Percentiles rank a stretch among this genome's conserved stretches.
Conservation (phyloP, 2,888 invertebrate genomes). For the Taphrorychus bicolor region DNA sequence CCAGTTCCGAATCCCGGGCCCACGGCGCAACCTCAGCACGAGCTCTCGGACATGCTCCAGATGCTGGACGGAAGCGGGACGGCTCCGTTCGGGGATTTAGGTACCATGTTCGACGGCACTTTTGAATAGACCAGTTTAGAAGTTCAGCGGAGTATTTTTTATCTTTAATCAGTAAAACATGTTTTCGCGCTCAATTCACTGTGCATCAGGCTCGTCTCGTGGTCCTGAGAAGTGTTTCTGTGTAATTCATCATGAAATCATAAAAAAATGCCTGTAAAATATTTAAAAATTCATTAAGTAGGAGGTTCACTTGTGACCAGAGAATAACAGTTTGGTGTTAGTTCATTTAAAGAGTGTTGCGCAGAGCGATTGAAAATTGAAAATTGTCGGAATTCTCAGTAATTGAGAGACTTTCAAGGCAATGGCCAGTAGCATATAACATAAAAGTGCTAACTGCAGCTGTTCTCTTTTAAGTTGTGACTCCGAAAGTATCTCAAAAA, state of each 20-base stretch:
- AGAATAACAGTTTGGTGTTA: constrained; percentile 37
- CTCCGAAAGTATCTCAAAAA: background rate
- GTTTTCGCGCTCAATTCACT: too few relatives aligned
- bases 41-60: constrained; percentile 91
- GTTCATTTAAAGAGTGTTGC: constrained; percentile 44
- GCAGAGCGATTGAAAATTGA: too few relatives aligned
- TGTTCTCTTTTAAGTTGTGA: background rate
- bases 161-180: too few relatives aligned
- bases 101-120: constrained; percentile 84
- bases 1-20: constrained; percentile 63
- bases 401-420: background rate
- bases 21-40: constrained; percentile 75
- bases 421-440: too few relatives aligned
- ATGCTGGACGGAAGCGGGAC: constrained; percentile 81
- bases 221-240: too few relatives aligned
- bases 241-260: too few relatives aligned
- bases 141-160: too few relatives aligned
- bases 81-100: constrained; percentile 84
- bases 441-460: background rate
- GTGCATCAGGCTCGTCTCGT: too few relatives aligned
- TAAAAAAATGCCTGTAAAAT: too few relatives aligned
- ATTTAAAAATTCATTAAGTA: too few relatives aligned
- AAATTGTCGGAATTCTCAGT: background rate
- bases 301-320: constrained; percentile 1
- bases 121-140: constrained; percentile 61